Percentiles rank a stretch among this genome's conserved stretches.
Evolutionary conservation across 2,888 invertebrate species (phyloP).

Genomic region (Zeuzera pyrina): DNA sequence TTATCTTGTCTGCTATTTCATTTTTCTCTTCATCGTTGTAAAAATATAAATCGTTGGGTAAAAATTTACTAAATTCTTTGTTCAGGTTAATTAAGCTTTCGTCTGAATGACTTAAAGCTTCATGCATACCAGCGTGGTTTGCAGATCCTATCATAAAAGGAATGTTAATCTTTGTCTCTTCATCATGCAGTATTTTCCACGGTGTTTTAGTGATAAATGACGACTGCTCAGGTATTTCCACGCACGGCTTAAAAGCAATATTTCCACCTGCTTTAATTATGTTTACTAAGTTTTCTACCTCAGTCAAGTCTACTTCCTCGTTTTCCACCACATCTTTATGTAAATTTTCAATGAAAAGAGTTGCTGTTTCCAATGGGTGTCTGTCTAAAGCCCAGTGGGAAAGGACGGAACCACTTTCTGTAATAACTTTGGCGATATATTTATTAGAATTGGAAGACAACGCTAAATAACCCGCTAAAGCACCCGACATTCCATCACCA

Average conservation of each 20-base stretch:
- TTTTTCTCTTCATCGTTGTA: constrained; percentile 17
- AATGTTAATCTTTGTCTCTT: constrained; percentile 23
- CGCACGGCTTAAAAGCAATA: constrained; percentile 36
- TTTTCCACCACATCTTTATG: constrained; percentile 30
- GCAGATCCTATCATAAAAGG: constrained; percentile 45
- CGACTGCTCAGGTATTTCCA: constrained; percentile 23
- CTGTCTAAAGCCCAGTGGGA: constrained; percentile 36
- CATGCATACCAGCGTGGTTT: constrained; percentile 39
- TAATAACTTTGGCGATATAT: constrained; percentile 41
- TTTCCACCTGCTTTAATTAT: constrained; percentile 26
- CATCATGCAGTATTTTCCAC: constrained; percentile 30
- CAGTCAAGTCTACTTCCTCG: constrained; percentile 9
- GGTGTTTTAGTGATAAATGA: constrained; percentile 36
- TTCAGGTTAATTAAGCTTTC: constrained; percentile 28
- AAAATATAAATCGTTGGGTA: constrained; percentile 45
- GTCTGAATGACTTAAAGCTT: constrained; percentile 29
- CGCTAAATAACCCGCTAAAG: constrained; percentile 42
- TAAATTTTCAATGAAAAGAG: too few species aligned
- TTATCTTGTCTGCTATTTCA: constrained; percentile 24
- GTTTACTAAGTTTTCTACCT: constrained; percentile 17
- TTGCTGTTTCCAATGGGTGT: constrained; percentile 30
- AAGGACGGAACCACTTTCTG: constrained; percentile 49
- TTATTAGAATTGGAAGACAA: constrained; percentile 32
- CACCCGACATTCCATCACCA: constrained; percentile 44
- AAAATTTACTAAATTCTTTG: constrained; percentile 21